Evolutionary conservation across 2,888 invertebrate species (phyloP).

Genomic region (Ormyrus rosae): DNA sequence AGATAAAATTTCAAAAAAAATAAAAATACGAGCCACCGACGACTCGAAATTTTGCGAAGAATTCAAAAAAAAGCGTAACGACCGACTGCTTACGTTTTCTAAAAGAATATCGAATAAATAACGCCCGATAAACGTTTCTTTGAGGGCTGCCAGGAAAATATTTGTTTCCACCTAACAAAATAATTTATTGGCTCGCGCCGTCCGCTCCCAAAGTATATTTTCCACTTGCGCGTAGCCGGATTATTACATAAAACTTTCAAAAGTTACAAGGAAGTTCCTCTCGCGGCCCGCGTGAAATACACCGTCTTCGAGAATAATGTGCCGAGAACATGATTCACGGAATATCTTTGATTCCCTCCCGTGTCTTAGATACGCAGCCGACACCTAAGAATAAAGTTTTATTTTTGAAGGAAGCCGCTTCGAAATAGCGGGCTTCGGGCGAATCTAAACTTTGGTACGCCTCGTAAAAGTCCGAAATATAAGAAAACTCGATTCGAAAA

Average conservation of each 20-base stretch:
- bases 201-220: background rate
- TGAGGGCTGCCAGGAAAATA: slow-evolving; percentile 30
- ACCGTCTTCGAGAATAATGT: background rate
- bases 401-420: slow-evolving; percentile 31
- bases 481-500: background rate
- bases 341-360: slow-evolving; percentile 39
- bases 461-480: slow-evolving; percentile 18
- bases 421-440: background rate
- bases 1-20: too few species aligned
- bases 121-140: slow-evolving; percentile 21
- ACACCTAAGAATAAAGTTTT: slow-evolving; percentile 31
- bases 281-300: background rate
- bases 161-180: slow-evolving; percentile 25
- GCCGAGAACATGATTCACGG: slow-evolving; percentile 31
- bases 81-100: too few species aligned
- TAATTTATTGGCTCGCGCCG: slow-evolving; percentile 38
- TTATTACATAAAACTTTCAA: slow-evolving; percentile 45
- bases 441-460: background rate
- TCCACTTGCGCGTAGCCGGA: background rate
- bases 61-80: too few species aligned
- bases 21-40: too few species aligned
- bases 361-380: background rate
- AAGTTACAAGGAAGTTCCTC: slow-evolving; percentile 1
- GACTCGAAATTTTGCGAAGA: too few species aligned
- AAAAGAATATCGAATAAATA: too few species aligned